Conservation (phyloP, 2,888 invertebrate genomes). For the Drosophila demipolita region DNA sequence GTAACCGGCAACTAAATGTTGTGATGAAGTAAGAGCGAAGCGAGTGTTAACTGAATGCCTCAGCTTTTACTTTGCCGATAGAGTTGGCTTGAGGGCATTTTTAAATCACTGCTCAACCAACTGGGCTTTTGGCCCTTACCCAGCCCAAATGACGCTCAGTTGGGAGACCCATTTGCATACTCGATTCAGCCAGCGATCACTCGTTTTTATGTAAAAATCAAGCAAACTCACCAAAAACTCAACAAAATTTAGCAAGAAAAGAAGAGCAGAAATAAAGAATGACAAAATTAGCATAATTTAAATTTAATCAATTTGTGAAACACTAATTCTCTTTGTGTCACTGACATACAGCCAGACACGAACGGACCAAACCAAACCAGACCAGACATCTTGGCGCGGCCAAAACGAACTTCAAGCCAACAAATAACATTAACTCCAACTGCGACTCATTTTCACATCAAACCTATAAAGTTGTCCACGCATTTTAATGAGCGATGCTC, state of each 20-base stretch:
- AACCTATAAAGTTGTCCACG: slow-evolving; percentile 53
- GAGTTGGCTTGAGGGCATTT: slow-evolving; percentile 1
- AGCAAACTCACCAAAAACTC: slow-evolving; percentile 41
- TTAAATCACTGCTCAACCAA: not conserved
- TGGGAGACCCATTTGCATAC: slow-evolving; percentile 68
- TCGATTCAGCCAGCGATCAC: slow-evolving; percentile 44
- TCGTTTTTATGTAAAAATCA: slow-evolving; percentile 62
- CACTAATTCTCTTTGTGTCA: slow-evolving; percentile 69
- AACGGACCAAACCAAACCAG: slow-evolving; percentile 9
- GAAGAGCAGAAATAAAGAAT: slow-evolving; percentile 4
- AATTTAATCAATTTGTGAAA: slow-evolving; percentile 76
- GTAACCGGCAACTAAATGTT: slow-evolving; percentile 28
- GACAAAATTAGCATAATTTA: slow-evolving; percentile 76
- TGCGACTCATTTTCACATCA: slow-evolving; percentile 63
- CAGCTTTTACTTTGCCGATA: slow-evolving; percentile 41
- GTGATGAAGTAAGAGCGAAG: slow-evolving; percentile 30
- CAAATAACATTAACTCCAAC: slow-evolving; percentile 4
- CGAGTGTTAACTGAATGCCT: slow-evolving; percentile 1
- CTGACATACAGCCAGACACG: slow-evolving; percentile 16
- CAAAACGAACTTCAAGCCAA: slow-evolving; percentile 12
- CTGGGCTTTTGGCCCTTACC: slow-evolving; percentile 1
- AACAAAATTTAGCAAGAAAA: slow-evolving; percentile 34
- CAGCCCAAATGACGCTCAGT: slow-evolving; percentile 37
- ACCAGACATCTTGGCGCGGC: slow-evolving; percentile 75
- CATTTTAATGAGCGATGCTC: slow-evolving; percentile 48